These are phyloP conservation scores for Austrofundulus limnaeus DNA, from an alignment of 2,113 vertebrate species.

Conservation along the genomic window DNA sequence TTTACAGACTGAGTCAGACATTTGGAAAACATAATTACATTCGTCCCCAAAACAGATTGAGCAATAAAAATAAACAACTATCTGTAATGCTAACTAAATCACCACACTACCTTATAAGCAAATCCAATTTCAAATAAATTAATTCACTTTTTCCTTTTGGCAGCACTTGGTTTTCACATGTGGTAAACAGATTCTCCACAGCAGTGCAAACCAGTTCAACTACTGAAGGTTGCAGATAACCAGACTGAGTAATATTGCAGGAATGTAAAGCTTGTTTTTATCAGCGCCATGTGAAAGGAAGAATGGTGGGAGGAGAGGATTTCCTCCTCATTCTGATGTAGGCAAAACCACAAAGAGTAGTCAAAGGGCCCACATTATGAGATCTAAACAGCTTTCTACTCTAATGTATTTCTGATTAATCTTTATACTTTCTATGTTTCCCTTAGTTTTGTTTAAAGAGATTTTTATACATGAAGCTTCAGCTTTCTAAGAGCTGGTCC, in stretches of 20 bases:
- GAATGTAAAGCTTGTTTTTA: conserved; percentile 48
- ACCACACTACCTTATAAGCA: background rate
- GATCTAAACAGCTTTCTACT: background rate
- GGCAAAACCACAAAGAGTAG: background rate
- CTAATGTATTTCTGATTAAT: background rate
- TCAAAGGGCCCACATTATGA: background rate
- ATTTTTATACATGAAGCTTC: background rate
- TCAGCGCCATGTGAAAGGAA: conserved; percentile 64
- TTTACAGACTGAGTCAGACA: background rate
- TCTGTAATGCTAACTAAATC: too few relatives aligned
- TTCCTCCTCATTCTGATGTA: conserved; percentile 43
- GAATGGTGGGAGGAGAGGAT: conserved; percentile 54
- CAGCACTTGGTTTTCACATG: background rate
- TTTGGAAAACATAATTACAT: background rate
- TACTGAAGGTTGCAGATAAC: background rate
- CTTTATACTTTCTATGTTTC: background rate
- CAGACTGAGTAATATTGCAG: conserved; percentile 13
- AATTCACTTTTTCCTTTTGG: background rate
- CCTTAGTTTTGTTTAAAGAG: background rate
- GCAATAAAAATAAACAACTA: background rate
- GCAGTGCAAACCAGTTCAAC: background rate
- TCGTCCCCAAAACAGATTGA: too few relatives aligned
- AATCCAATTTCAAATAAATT: background rate
- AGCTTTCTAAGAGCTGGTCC: background rate
- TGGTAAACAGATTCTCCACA: background rate